Evolutionary conservation across 2,113 vertebrate species (phyloP).

Genomic region (Lophochroa leadbeateri): DNA sequence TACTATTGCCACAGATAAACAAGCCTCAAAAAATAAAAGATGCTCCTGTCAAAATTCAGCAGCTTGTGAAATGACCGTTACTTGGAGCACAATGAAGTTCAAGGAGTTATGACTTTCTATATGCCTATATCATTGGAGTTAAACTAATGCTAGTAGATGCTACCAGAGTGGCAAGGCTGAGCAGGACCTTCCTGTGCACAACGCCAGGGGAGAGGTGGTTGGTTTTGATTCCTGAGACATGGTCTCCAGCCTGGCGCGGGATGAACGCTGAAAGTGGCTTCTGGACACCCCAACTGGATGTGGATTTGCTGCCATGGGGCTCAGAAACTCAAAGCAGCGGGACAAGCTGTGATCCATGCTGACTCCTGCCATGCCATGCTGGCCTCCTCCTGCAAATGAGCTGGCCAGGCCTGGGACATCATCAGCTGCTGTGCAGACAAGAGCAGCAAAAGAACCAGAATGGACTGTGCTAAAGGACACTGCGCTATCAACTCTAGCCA

Average conservation of each 20-base stretch:
- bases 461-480: background rate
- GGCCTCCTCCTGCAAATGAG: background rate
- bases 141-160: background rate
- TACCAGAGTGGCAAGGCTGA: background rate
- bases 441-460: background rate
- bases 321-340: background rate
- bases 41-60: background rate
- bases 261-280: background rate
- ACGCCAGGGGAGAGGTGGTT: rapidly evolving
- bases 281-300: background rate
- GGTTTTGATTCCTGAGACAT: background rate
- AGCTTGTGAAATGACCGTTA: background rate
- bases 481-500: background rate
- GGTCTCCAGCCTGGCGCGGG: background rate
- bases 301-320: background rate
- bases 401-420: background rate
- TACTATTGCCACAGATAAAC: background rate
- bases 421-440: background rate
- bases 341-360: background rate
- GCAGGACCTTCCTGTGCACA: background rate
- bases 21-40: background rate
- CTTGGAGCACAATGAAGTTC: background rate
- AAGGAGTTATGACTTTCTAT: rapidly evolving
- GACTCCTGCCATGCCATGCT: background rate
- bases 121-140: background rate